Evolutionary conservation across 2,113 vertebrate species (phyloP).

Genomic region (Gavia stellata): DNA sequence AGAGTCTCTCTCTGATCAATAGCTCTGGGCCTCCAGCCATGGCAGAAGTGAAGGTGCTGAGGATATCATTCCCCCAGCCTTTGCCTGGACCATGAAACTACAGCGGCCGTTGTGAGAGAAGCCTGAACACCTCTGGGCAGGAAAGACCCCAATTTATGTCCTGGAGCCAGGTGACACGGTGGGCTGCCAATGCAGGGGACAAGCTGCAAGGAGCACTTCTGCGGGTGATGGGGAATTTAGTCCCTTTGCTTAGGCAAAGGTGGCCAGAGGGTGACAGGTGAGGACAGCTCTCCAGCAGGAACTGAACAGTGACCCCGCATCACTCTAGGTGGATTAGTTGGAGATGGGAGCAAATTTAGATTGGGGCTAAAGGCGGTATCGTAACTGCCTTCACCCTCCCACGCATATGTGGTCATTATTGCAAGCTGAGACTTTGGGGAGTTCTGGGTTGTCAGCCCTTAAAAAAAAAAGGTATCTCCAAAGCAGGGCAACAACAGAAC

Average conservation of each 20-base stretch:
- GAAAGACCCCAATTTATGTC: no score
- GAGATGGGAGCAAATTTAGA: background rate
- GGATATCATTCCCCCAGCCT: background rate
- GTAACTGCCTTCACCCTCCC: background rate
- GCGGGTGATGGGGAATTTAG: fast-evolving
- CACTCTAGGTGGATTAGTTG: background rate
- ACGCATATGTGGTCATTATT: fast-evolving
- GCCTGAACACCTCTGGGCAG: background rate
- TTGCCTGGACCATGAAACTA: background rate
- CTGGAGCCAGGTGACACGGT: background rate
- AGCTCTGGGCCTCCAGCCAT: background rate
- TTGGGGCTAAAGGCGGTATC: background rate
- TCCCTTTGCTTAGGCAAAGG: background rate
- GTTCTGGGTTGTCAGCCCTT: background rate
- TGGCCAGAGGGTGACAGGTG: background rate
- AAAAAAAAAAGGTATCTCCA: background rate
- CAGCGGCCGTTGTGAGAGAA: background rate
- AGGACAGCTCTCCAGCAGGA: background rate
- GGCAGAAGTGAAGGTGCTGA: background rate
- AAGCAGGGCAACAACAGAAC: background rate
- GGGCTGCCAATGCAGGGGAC: background rate
- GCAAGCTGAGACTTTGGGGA: background rate
- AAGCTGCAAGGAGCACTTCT: background rate
- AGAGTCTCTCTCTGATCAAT: background rate
- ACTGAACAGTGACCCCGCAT: background rate